Evolutionary conservation across 2,888 invertebrate genomes (phyloP).

Genomic region (Oligia latruncula): DNA sequence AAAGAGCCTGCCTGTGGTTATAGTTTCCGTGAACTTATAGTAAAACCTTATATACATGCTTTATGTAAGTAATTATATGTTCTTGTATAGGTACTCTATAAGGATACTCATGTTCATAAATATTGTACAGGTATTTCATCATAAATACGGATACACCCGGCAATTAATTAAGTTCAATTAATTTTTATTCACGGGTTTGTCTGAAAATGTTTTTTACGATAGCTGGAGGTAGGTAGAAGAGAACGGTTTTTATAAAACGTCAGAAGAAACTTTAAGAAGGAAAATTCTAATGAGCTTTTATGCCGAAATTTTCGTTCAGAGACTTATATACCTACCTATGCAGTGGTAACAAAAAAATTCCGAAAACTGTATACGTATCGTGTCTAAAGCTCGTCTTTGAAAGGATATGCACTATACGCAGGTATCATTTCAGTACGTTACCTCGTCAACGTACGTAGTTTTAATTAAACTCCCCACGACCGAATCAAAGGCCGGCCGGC

Average conservation of each 20-base stretch:
- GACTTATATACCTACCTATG: background rate
- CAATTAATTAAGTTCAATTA: background rate
- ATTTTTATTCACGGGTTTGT: background rate
- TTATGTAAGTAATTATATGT: background rate
- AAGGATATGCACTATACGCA: background rate
- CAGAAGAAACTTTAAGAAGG: background rate
- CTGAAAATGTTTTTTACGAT: background rate
- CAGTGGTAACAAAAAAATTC: background rate
- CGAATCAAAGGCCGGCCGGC: slow-evolving; percentile 7
- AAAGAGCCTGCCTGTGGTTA: slow-evolving; percentile 11
- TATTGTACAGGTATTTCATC: slow-evolving; percentile 7
- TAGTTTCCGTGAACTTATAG: slow-evolving; percentile 25
- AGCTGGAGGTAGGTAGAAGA: background rate
- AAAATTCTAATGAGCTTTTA: background rate
- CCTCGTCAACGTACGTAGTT: slow-evolving; percentile 6
- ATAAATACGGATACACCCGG: background rate
- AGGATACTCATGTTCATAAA: background rate
- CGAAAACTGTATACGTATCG: background rate
- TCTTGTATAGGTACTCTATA: background rate
- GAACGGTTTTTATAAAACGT: background rate
- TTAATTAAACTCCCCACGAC: slow-evolving; percentile 24
- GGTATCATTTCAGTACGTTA: background rate
- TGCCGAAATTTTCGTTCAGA: background rate
- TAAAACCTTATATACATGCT: slow-evolving; percentile 21
- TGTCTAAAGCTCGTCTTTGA: too few species aligned